Evolutionary conservation across 1,140 invertebrate species (phyloP), one percentile per base, ranked within the genome.

Genomic region (Pseudomyrmex concolor): DNA sequence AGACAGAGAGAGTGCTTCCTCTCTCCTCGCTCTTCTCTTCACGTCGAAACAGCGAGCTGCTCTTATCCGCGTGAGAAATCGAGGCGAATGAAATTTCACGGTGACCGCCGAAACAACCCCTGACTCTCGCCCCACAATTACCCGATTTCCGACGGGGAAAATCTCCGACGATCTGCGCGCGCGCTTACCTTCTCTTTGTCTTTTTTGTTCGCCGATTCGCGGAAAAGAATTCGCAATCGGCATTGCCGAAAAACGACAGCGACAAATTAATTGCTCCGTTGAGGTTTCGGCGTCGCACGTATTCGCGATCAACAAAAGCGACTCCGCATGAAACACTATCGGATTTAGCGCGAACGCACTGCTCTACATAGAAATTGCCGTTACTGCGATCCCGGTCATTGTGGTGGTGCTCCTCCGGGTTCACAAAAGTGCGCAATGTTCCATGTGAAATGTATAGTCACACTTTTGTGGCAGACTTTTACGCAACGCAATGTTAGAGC

Each of bases 21-120:
- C 22, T 51, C n/a, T 63, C 15, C 19, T 48, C 43, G 15, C 12
- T 45, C 34, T 12, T 34, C 66, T 59, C 17, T 43, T 12, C 45
- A 45, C 63, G 9, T 48, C 10, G 34, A 45, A 34, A 68, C 34
- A 78, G 17, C 73, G 48, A 57, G 50, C 15, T 45, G 74, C 64
- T 60, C 12, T 57, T 78, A 68, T 48, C 64, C 66, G 66, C 45
- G 76, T 71, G 76, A 80, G 76, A 80, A 71, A 80, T 80, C 51
- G 64, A 71, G 76, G 66, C 43, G 76, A 80, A 71, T 71, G 66
- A 80, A 80, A 80, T 80, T 80, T 80, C 76, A 80, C 76, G 66
- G 76, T 70, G 54, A 19, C 66, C 19, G 66, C 66, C 9, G 9
- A 7, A 59, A 59, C 59, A 51, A 71, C 54, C 43, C 59, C 76